Base-by-base conservation (phyloP, 2,113 vertebrate species). In the Ceratotherium simum region DNA sequence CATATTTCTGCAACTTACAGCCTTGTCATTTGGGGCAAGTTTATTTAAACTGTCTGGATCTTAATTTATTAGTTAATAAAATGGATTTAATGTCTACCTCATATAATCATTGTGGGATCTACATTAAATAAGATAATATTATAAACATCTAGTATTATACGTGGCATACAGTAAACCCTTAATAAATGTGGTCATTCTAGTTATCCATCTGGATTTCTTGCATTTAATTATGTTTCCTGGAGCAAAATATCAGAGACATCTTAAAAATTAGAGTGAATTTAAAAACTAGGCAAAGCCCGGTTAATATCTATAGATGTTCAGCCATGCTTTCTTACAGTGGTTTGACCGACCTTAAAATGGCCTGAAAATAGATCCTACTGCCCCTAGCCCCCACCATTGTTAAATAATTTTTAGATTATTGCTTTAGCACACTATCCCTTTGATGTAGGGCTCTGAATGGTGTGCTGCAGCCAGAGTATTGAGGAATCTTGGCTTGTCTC, bases 201-300 rank as follows among this genome's bases (percentile, higher is more conserved):
- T 86, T 88, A 89, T 39, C 6, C 27, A 79, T 58, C 58, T 86
- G 72, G 11, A 85, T 90, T 83, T 90, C 78, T 79, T 51, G 11
- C 46, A 48, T 58, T 92, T 84, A 78, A 84, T 89, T 69, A 86
- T 69, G 54, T 89, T 92, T 93, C 84, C 90, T 79, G 46, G 46
- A 92, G 23, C 69, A 95, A 92, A 83, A 79, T 58, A 20, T 84
- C 54, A 27, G 23, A 20, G 27, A 79, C 21, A 36, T 42, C n/a
- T 90, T 92, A 70, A 92, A 91, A 67, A 56, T 88, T 48, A 81
- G 58, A 73, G n/a, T 12, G 1, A 95, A 79, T 17, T 79, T 84
- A n/a, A 90, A 75, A 93, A 80, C 8, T 29, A 72, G 42, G 29
- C 18, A 5, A 93, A 46, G 18, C 6, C 36, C 65, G 62, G 65